phyloP scores from a whole-genome alignment of 2,888 invertebrate genomes.

The Torymus auratus region DNA sequence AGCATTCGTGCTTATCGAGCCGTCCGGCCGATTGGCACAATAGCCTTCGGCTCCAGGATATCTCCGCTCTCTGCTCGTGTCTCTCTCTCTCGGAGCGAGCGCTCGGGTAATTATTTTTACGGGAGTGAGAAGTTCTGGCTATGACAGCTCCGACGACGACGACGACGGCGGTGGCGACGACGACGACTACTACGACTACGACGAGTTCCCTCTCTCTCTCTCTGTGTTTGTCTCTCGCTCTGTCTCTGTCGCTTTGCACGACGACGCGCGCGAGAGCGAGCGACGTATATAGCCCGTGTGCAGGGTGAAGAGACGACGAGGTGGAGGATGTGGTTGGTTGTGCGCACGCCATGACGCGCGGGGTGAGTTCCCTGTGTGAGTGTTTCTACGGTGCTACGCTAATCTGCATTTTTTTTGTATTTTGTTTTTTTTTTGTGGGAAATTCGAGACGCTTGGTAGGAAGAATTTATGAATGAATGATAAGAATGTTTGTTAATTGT shows the following conservation, averaged over 20 bases:
- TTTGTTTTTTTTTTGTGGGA: too few relatives aligned
- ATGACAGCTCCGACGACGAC: slow-evolving; percentile 68
- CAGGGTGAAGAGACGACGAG: too few relatives aligned
- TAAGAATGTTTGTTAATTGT: too few relatives aligned
- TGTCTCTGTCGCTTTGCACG: background rate
- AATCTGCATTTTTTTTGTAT: too few relatives aligned
- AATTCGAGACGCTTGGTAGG: too few relatives aligned
- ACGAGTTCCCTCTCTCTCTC: slow-evolving; percentile 5
- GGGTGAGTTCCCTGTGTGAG: too few relatives aligned
- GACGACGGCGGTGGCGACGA: slow-evolving; percentile 64
- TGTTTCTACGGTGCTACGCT: too few relatives aligned
- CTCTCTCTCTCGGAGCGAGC: slow-evolving; percentile 42
- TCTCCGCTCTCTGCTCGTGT: slow-evolving; percentile 18
- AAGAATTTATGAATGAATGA: too few relatives aligned
- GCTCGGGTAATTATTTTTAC: slow-evolving; percentile 73
- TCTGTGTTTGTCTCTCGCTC: slow-evolving; percentile 13
- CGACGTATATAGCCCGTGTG: too few relatives aligned
- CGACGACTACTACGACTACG: slow-evolving; percentile 58
- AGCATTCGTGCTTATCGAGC: slow-evolving; percentile 70
- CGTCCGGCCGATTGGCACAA: slow-evolving; percentile 70
- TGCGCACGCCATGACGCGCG: too few relatives aligned
- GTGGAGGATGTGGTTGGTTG: too few relatives aligned
- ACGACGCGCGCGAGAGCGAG: too few relatives aligned
- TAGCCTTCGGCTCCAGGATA: slow-evolving; percentile 64
- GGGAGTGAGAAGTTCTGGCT: slow-evolving; percentile 71